Evolutionary conservation across 2,888 invertebrate genomes (phyloP).

Genomic region (Cheilosia impressa): DNA sequence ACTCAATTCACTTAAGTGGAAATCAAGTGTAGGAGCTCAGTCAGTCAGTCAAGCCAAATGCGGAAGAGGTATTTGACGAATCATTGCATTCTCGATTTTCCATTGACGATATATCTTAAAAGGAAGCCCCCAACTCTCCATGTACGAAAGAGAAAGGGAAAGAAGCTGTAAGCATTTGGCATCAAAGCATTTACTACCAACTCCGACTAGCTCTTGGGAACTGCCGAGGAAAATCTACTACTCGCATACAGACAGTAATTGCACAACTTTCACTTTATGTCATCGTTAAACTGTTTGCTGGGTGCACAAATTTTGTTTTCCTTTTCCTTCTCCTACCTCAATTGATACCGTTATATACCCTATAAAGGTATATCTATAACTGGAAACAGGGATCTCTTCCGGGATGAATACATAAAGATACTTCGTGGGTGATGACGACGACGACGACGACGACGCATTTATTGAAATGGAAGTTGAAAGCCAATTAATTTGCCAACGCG

Average conservation of each 20-base stretch:
- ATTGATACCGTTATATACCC: neutral
- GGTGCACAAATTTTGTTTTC: slow-evolving; percentile 57
- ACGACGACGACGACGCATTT: slow-evolving; percentile 40
- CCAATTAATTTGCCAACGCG: slow-evolving; percentile 61
- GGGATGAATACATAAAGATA: slow-evolving; percentile 34
- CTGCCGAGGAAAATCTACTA: slow-evolving; percentile 41
- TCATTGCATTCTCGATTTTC: slow-evolving; percentile 26
- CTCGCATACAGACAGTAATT: slow-evolving; percentile 47
- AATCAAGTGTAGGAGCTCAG: slow-evolving; percentile 19
- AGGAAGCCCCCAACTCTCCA: slow-evolving; percentile 43
- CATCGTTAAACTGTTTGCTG: slow-evolving; percentile 67
- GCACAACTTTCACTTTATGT: slow-evolving; percentile 74
- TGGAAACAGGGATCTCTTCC: slow-evolving; percentile 39
- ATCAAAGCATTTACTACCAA: slow-evolving; percentile 25
- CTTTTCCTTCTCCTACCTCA: slow-evolving; percentile 49
- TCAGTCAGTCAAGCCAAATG: slow-evolving; percentile 36
- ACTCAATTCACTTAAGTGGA: slow-evolving; percentile 32
- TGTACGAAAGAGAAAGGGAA: slow-evolving; percentile 29
- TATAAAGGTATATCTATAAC: slow-evolving; percentile 26
- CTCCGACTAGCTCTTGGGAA: slow-evolving; percentile 33
- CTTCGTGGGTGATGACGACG: slow-evolving; percentile 60
- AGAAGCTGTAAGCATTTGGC: slow-evolving; percentile 36
- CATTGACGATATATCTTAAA: slow-evolving; percentile 17
- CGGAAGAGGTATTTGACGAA: slow-evolving; percentile 49
- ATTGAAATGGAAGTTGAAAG: slow-evolving; percentile 58